These are phyloP conservation scores for Falco columbarius DNA, from an alignment of 2,797 vertebrate genomes.

Conservation along the genomic window DNA sequence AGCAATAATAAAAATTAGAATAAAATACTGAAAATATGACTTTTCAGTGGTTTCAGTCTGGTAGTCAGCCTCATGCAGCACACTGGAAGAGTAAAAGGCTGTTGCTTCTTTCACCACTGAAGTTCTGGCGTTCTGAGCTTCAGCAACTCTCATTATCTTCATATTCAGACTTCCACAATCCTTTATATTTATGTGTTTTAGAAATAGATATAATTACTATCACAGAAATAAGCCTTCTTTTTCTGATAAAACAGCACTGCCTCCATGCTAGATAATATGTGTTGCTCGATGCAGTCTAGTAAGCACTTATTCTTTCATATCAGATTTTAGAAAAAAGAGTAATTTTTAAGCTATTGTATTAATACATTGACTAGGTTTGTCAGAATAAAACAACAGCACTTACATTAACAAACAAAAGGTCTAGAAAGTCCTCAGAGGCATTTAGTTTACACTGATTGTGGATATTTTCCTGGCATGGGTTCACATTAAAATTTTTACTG, in stretches of 20 bases:
- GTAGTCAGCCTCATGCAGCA: not conserved
- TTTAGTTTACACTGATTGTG: not conserved
- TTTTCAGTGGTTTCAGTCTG: not conserved
- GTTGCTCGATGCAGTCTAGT: not conserved
- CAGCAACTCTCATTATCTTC: not conserved
- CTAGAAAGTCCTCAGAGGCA: not conserved
- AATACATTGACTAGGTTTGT: not conserved
- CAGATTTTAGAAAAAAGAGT: not conserved
- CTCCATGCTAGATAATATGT: not conserved
- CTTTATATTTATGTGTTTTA: not conserved
- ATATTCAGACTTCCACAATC: not conserved
- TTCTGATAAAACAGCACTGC: not conserved
- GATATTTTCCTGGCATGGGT: not conserved
- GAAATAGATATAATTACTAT: not conserved
- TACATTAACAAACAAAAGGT: not conserved
- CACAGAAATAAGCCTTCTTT: not conserved
- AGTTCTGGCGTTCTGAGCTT: not conserved
- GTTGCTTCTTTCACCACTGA: not conserved
- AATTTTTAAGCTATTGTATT: not conserved
- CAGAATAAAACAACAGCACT: not conserved
- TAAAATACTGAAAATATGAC: not conserved
- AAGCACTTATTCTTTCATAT: not conserved
- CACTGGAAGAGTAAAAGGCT: not conserved
- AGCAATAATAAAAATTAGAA: conserved; percentile 1
- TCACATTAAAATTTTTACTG: not conserved